Evolutionary conservation across 2,113 vertebrate species (phyloP).

Genomic region (Symphodus melops): DNA sequence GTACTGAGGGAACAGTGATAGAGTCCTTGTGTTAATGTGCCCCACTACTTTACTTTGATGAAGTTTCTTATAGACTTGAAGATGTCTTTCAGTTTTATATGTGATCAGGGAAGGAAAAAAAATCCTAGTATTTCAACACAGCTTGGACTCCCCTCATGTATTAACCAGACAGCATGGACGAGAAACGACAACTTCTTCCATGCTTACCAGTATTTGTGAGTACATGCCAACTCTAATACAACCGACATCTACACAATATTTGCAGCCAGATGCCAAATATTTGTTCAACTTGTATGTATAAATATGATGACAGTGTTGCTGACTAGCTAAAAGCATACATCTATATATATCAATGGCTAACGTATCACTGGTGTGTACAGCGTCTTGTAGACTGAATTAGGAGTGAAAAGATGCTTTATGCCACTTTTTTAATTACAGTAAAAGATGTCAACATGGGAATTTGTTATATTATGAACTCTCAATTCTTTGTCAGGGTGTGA

Average conservation of each 20-base stretch:
- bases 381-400: constrained; percentile 59
- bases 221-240: constrained; percentile 58
- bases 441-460: constrained; percentile 44
- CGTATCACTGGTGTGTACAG: constrained; percentile 63
- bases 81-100: constrained; percentile 26
- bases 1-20: constrained; percentile 4
- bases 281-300: constrained; percentile 67
- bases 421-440: constrained; percentile 54
- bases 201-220: constrained; percentile 63
- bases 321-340: constrained; percentile 59
- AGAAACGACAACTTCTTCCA: constrained; percentile 48
- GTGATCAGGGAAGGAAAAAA: constrained; percentile 6
- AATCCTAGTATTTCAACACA: constrained; percentile 37
- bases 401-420: constrained; percentile 57
- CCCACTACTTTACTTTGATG: constrained; percentile 23
- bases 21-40: constrained; percentile 16
- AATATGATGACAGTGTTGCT: constrained; percentile 60
- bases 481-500: constrained; percentile 52
- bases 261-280: constrained; percentile 67
- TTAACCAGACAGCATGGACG: constrained; percentile 41
- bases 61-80: constrained; percentile 31
- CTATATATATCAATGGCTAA: constrained; percentile 23
- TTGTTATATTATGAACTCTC: constrained; percentile 32
- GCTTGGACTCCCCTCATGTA: constrained; percentile 14
- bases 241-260: constrained; percentile 51